Base-by-base conservation (phyloP, 1,140 invertebrate genomes). In the Alviniconcha marisindica region DNA sequence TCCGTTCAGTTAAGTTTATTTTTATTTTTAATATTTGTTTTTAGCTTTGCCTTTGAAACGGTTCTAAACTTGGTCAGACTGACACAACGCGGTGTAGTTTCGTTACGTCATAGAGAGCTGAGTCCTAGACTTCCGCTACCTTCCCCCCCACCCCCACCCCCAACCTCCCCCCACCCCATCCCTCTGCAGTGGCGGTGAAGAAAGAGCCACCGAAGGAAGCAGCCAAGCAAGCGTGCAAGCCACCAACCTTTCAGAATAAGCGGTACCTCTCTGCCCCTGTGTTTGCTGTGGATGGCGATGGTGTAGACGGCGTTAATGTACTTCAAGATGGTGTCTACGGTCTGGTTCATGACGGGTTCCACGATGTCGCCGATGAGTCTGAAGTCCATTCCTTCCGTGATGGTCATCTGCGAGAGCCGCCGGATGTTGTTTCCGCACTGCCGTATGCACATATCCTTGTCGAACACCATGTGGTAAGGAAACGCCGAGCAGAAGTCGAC, bases 231-330 rank as follows among this genome's bases (percentile, higher is more conserved):
- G n/a, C n/a, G n/a, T n/a, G n/a, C n/a, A n/a, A n/a, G n/a, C 33
- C 28, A 71, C 81, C 54, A n/a, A 85, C 84, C 84, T 83, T 80
- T 85, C 33, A 85, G 38, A 36, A 81, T 73, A 24, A 85, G 76
- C 0, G 66, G 28, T 31, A 60, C 51, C 15, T 69, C 77, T 18
- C 63, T 69, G 44, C 66, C 63, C 0, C 21, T 18, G 21, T 15
- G 54, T 12, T 31, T 18, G 10, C 78, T 33, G 48, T 60, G 40
- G 38, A 85, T 51, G 15, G 81, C 73, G 18, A 86, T 10, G 28
- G 84, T 14, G 44, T 78, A 86, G 48, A 86, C 81, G 48, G 82
- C 42, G 79, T 86, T 86, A 73, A 84, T 86, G 74, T 84, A 83
- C 28, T 31, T 42, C 1, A 12, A 24, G 51, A 86, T 86, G 60